phyloP scores from a whole-genome alignment of 2,888 invertebrate genomes.

The Branchellion lobata region DNA sequence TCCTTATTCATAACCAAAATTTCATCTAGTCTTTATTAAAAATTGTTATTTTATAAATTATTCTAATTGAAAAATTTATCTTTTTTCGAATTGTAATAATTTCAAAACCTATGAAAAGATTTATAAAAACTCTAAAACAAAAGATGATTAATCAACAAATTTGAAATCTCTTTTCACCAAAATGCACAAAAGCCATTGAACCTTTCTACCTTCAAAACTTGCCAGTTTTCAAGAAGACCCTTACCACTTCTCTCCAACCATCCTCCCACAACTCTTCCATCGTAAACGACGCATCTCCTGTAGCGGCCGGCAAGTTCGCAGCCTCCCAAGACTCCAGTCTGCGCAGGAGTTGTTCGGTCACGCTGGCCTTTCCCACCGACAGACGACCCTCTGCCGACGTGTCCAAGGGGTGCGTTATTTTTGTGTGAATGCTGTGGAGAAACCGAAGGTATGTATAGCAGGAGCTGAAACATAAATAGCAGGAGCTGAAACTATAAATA shows the following conservation, averaged over 20 bases:
- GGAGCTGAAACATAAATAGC: too few relatives aligned
- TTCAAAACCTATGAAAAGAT: not conserved
- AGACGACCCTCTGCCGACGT: not conserved
- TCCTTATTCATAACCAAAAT: not conserved
- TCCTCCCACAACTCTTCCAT: too few relatives aligned
- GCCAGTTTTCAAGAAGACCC: too few relatives aligned
- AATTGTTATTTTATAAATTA: not conserved
- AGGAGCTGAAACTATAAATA: too few relatives aligned
- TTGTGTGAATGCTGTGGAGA: too few relatives aligned
- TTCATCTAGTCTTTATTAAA: not conserved
- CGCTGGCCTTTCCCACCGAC: conserved; percentile 35
- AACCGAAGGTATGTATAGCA: too few relatives aligned
- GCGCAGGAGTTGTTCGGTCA: conserved; percentile 40
- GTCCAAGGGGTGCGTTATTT: not conserved
- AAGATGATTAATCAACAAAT: too few relatives aligned
- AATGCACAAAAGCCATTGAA: too few relatives aligned
- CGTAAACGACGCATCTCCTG: not conserved
- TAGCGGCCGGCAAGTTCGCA: not conserved
- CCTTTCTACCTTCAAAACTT: too few relatives aligned
- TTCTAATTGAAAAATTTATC: not conserved
- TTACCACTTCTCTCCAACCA: not conserved
- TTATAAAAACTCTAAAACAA: too few relatives aligned
- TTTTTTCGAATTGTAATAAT: not conserved
- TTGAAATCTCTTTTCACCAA: too few relatives aligned
- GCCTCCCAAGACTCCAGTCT: conserved; percentile 20